Conservation (phyloP, 2,113 vertebrate genomes). For the Ibidorhyncha struthersii region DNA sequence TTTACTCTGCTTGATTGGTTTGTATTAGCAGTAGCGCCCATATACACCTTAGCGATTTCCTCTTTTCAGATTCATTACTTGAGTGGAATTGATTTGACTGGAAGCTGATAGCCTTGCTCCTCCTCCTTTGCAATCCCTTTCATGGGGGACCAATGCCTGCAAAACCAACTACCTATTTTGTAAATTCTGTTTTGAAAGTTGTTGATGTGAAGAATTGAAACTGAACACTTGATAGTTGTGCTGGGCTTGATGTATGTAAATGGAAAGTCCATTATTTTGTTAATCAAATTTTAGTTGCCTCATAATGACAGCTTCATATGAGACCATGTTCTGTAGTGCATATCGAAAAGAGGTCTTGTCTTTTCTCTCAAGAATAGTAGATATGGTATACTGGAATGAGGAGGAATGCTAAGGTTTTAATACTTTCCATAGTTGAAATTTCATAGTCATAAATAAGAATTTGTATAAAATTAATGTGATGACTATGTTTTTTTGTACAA, state of each 20-base stretch:
- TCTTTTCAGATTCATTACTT: background rate
- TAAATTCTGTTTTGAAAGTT: background rate
- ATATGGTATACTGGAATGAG: background rate
- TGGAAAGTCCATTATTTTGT: background rate
- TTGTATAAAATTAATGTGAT: background rate
- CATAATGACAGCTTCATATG: background rate
- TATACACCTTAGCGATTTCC: background rate
- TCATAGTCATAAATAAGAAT: background rate
- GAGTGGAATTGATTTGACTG: background rate
- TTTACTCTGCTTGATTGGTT: background rate
- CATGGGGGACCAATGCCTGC: background rate
- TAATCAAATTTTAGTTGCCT: background rate
- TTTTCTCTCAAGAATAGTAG: background rate
- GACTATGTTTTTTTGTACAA: accelerated
- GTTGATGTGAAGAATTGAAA: background rate
- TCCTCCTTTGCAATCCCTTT: background rate
- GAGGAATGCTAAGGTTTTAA: background rate
- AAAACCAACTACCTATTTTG: background rate
- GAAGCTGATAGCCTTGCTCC: background rate
- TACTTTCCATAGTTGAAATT: background rate
- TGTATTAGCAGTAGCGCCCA: background rate
- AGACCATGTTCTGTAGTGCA: background rate
- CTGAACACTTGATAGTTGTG: background rate
- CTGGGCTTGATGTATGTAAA: background rate
- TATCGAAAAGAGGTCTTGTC: background rate